Base-by-base conservation (phyloP, 2,888 invertebrate species). In the Ochropleura plecta region DNA sequence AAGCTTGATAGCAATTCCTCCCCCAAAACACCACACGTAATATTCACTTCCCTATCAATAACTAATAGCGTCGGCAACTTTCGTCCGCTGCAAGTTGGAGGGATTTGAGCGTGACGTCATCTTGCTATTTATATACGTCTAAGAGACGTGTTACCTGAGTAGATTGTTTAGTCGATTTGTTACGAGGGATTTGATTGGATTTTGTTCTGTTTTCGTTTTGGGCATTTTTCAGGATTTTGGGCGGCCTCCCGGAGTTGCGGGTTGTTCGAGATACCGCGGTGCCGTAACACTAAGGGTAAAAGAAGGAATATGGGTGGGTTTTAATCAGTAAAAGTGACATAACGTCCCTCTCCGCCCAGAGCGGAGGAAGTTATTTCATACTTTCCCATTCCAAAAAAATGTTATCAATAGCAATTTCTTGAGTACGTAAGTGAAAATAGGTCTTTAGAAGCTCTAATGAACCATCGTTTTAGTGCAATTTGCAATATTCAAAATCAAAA, bases 81-180 rank as follows among this genome's bases (percentile, higher is more conserved):
- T 94, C 88, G 90, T 88, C 86, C 90, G 91, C 83, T 90, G 89
- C 92, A 93, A 93, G 87, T 93, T 91, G 87, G 89, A 87, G 87
- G 87, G 94, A 91, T 93, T 92, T 93, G 92, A 93, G 93, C 90
- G 91, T 94, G 93, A 95, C 94, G 94, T 94, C 94, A 94, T 90
- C 90, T 88, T 88, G 90, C 91, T 94, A 94, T 94, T 94, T 93
- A 64, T 93, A 64, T 76, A 78, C 55, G 18, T 20, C 90, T 92
- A 89, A 90, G 85, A 86, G 86, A 85, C 85, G 84, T 84, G 87
- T 89, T 87, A 86, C 83, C 82, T 84, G 66, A 77, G 71, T 65
- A 67, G 71, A 79, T 82, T 83, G 73, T 82, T 83, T 74, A 70
- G 73, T 49, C 49, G 59, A 67, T 66, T 77, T 79, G 66, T 73